Percentiles rank a stretch among this genome's conserved stretches.
These are phyloP conservation scores for Thyatira batis DNA, from an alignment of 2,888 invertebrate genomes.

Conservation along the genomic window DNA sequence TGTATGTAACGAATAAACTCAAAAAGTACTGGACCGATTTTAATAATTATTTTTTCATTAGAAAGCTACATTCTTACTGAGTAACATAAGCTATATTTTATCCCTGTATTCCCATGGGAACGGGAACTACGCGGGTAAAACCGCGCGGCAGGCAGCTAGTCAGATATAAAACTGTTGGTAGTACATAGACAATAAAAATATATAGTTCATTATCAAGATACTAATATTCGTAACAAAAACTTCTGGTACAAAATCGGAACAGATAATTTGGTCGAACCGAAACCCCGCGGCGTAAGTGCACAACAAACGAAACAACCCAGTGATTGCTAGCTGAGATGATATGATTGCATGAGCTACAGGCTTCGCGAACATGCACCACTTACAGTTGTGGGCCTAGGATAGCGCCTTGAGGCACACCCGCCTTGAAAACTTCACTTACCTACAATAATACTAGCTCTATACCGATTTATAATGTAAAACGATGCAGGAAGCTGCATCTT, in stretches of 20 bases:
- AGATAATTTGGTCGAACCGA: slow-evolving; percentile 59
- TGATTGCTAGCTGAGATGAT: slow-evolving; percentile 63
- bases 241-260: slow-evolving; percentile 37
- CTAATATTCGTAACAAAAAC: too few relatives aligned
- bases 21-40: too few relatives aligned
- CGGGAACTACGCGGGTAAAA: too few relatives aligned
- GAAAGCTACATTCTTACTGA: too few relatives aligned
- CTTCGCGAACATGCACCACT: slow-evolving; percentile 16
- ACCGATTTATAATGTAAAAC: slow-evolving; percentile 22
- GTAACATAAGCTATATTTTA: too few relatives aligned
- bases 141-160: too few relatives aligned
- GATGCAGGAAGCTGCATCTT: slow-evolving; percentile 18
- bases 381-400: slow-evolving; percentile 49
- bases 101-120: too few relatives aligned
- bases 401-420: slow-evolving; percentile 53
- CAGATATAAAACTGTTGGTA: too few relatives aligned
- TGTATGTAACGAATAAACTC: too few relatives aligned
- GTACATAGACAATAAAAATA: too few relatives aligned
- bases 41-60: too few relatives aligned
- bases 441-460: slow-evolving; percentile 34
- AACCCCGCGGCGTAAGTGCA: slow-evolving; percentile 49
- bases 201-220: too few relatives aligned
- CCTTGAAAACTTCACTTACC: slow-evolving; percentile 34
- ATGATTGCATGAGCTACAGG: slow-evolving; percentile 45
- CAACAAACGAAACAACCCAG: slow-evolving; percentile 66